Evolutionary conservation across 2,797 vertebrate species (phyloP).

Genomic region (Tragelaphus eurycerus): DNA sequence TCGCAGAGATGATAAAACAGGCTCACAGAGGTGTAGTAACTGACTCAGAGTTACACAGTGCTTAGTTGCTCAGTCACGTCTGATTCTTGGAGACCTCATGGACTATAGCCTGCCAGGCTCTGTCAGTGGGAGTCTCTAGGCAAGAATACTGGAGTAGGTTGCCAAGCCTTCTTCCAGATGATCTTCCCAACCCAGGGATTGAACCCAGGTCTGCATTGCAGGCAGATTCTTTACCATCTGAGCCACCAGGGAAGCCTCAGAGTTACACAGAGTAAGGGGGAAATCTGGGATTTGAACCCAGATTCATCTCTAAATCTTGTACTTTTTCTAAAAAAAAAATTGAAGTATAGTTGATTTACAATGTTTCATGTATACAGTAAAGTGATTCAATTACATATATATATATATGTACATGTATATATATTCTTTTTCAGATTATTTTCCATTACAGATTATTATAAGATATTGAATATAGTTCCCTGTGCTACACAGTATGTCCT

Average conservation of each 20-base stretch:
- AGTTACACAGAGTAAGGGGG: background rate
- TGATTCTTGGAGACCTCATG: background rate
- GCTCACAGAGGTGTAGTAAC: background rate
- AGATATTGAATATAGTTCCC: background rate
- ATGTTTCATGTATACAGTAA: background rate
- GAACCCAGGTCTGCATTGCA: background rate
- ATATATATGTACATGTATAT: background rate
- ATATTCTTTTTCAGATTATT: background rate
- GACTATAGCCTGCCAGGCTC: background rate
- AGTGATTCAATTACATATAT: background rate
- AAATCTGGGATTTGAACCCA: background rate
- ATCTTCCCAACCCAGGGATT: background rate
- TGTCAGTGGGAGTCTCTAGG: background rate
- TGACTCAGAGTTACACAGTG: background rate
- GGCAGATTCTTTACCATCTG: background rate
- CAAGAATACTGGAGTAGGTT: background rate
- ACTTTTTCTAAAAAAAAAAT: background rate
- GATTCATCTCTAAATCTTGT: background rate
- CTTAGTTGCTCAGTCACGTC: background rate
- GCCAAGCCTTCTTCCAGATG: background rate
- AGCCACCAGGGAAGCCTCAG: background rate
- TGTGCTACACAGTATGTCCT: background rate
- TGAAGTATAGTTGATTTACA: background rate
- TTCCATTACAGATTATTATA: background rate
- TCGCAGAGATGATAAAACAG: background rate